Conservation (phyloP, 2,797 vertebrate species). For the Eutrigla gurnardus region DNA sequence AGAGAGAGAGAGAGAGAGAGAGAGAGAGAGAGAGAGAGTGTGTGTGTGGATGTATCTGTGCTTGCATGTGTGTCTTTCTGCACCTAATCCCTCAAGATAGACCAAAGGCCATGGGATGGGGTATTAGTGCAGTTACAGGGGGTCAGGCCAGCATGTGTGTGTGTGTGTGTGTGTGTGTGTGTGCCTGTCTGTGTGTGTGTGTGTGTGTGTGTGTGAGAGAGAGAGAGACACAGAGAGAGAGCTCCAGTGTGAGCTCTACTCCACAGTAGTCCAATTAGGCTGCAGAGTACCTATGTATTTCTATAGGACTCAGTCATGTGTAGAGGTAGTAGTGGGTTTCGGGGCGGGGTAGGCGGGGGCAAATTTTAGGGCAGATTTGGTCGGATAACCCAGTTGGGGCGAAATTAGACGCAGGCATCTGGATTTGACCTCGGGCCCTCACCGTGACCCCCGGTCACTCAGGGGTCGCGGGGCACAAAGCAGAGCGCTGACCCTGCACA, state of each 20-base stretch:
- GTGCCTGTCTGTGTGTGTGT: conserved; percentile 22
- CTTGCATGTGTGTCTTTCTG: conserved; percentile 77
- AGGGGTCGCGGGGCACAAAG: conserved; percentile 85
- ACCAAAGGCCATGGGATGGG: conserved; percentile 74
- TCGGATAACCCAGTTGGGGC: conserved; percentile 78
- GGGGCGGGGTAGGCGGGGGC: conserved; percentile 39
- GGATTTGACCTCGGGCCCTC: conserved; percentile 84
- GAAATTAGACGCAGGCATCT: conserved; percentile 86
- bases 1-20: conserved; percentile 18
- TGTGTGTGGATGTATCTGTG: conserved; percentile 42
- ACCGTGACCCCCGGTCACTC: conserved; percentile 77
- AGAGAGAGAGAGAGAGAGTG: conserved; percentile 37
- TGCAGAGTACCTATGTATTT: conserved; percentile 62
- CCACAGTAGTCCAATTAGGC: conserved; percentile 74
- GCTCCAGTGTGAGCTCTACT: conserved; percentile 56
- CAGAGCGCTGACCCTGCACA: conserved; percentile 83
- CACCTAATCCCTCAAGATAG: conserved; percentile 80
- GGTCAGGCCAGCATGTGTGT: conserved; percentile 58
- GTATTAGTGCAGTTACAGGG: conserved; percentile 81
- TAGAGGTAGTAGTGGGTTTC: conserved; percentile 58
- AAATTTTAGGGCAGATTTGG: conserved; percentile 80
- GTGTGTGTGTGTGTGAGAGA: conserved; percentile 33
- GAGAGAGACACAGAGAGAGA: conserved; percentile 52
- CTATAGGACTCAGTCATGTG: conserved; percentile 63
- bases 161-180: conserved; percentile 46